These are phyloP conservation scores for Perccottus glenii DNA, from an alignment of 2,113 vertebrate species.

Conservation along the genomic window DNA sequence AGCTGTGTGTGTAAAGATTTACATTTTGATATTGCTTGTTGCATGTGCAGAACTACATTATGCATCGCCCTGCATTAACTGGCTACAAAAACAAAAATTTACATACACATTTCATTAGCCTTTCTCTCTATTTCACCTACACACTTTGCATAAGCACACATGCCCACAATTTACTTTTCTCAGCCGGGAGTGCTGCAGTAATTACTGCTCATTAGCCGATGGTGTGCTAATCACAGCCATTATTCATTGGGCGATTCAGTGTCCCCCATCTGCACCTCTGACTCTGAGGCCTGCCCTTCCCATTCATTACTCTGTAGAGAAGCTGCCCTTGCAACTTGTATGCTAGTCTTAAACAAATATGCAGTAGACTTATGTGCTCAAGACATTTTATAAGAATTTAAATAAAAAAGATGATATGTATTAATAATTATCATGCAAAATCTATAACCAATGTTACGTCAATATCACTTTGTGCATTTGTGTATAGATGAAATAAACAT, in stretches of 20 bases:
- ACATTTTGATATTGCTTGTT: conserved; percentile 19
- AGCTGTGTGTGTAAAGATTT: conserved; percentile 9
- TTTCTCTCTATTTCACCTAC: conserved; percentile 20
- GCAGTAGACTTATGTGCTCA: too few species aligned
- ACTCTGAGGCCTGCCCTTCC: conserved; percentile 35
- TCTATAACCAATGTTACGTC: too few species aligned
- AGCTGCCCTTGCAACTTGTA: conserved; percentile 11
- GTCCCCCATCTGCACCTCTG: conserved; percentile 56
- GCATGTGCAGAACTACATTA: conserved; percentile 17
- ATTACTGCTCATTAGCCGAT: conserved; percentile 78
- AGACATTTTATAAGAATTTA: too few species aligned
- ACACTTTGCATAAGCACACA: conserved; percentile 22
- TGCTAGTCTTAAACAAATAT: conserved; percentile 11
- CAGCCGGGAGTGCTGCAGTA: conserved; percentile 68
- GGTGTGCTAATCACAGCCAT: conserved; percentile 75
- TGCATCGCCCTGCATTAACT: conserved; percentile 15
- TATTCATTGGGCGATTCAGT: conserved; percentile 70
- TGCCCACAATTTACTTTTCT: conserved; percentile 20
- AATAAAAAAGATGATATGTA: too few species aligned
- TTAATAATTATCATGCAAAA: too few species aligned
- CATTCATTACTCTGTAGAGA: conserved; percentile 40
- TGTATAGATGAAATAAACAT: too few species aligned
- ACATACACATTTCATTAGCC: conserved; percentile 14
- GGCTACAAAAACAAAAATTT: conserved; percentile 18
- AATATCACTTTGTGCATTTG: too few species aligned